These are phyloP conservation scores for Lophura nycthemera DNA, from an alignment of 2,113 vertebrate species.

Conservation along the genomic window DNA sequence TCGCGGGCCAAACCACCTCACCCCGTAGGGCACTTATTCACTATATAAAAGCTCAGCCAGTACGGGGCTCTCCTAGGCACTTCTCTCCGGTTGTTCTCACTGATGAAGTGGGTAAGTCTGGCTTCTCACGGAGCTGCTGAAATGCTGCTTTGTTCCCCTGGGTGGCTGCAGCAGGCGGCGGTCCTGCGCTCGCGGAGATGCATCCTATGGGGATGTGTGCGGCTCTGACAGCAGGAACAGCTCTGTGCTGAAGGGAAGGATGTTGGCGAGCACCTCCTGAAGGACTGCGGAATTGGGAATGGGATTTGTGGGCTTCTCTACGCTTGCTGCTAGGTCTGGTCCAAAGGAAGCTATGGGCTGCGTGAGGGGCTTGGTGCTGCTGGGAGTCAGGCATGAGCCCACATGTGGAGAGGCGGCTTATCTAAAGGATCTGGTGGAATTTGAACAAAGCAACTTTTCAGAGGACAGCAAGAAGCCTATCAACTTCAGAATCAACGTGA, in stretches of 20 bases:
- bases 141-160: background rate
- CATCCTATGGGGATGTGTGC: background rate
- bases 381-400: background rate
- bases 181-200: background rate
- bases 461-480: background rate
- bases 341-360: background rate
- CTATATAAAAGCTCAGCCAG: slow-evolving; percentile 46
- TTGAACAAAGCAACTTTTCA: background rate
- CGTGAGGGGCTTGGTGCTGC: accelerated
- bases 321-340: background rate
- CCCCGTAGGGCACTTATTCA: slow-evolving; percentile 34
- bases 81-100: slow-evolving; percentile 4
- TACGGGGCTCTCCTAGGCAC: background rate
- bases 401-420: accelerated
- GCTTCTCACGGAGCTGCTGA: background rate
- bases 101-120: slow-evolving; percentile 63
- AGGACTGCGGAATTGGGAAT: background rate
- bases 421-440: background rate
- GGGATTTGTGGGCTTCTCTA: background rate
- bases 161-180: background rate
- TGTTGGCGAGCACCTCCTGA: background rate
- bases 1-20: background rate
- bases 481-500: background rate
- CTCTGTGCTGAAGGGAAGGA: background rate
- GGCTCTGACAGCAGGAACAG: background rate